Percentiles rank a stretch among this genome's conserved stretches.
phyloP scores from a whole-genome alignment of 2,888 invertebrate species.

The Rhimphoctona megacephalus region DNA sequence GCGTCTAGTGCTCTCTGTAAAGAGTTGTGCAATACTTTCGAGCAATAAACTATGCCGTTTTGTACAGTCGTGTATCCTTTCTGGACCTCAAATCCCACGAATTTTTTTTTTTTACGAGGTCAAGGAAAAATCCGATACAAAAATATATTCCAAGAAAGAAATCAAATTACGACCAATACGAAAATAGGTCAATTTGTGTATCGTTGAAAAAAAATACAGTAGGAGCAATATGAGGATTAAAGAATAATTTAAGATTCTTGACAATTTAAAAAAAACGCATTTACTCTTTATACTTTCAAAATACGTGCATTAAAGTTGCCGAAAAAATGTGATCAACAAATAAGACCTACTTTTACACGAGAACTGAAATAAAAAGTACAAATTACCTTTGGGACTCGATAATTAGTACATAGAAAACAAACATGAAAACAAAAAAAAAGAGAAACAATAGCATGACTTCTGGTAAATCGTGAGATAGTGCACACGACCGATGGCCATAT shows the following conservation, averaged over 20 bases:
- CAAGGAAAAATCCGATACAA: constrained; percentile 22
- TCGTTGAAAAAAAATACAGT: neutral
- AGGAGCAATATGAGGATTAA: neutral
- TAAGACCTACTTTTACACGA: neutral
- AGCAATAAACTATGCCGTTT: constrained; percentile 23
- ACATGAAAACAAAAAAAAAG: neutral
- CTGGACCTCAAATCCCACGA: constrained; percentile 22
- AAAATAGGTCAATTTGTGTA: neutral
- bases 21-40: constrained; percentile 75
- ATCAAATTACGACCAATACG: neutral
- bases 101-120: constrained; percentile 19
- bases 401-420: neutral
- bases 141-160: neutral
- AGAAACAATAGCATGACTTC: constrained; percentile 18
- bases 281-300: neutral
- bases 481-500: constrained; percentile 21
- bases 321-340: neutral
- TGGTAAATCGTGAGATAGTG: constrained; percentile 5
- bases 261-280: neutral
- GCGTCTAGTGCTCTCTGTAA: constrained; percentile 67
- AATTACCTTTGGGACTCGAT: neutral
- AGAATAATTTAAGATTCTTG: neutral
- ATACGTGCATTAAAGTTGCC: neutral
- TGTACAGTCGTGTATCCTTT: constrained; percentile 10
- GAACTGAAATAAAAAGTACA: neutral